Conservation (phyloP, 1,140 invertebrate species). For the Heliothis subflexa region DNA sequence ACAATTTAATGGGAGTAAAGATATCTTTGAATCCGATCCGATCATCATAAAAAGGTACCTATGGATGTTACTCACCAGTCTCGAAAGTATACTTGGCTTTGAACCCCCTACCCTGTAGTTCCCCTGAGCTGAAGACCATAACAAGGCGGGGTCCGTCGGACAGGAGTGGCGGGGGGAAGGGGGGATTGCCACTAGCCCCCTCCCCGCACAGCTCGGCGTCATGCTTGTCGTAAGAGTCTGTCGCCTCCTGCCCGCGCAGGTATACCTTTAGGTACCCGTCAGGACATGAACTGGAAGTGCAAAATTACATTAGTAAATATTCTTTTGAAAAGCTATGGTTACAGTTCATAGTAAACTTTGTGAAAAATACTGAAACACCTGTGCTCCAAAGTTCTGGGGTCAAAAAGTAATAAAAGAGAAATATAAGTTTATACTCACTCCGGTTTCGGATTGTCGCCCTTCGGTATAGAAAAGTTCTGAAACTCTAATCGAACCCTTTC, state of each 20-base stretch:
- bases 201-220: constrained; percentile 97
- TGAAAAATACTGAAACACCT: neutral
- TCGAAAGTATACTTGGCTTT: constrained; percentile 96
- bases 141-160: constrained; percentile 97
- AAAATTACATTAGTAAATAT: too few species aligned
- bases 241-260: constrained; percentile 96
- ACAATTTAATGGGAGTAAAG: too few species aligned
- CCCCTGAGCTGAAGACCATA: constrained; percentile 96
- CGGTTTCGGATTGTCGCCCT: constrained; percentile 88
- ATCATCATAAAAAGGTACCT: neutral
- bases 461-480: constrained; percentile 95
- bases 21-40: neutral
- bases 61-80: constrained; percentile 87
- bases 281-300: constrained; percentile 88
- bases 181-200: constrained; percentile 65
- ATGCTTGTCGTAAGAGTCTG: constrained; percentile 96
- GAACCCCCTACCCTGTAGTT: constrained; percentile 95
- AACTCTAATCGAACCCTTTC: constrained; percentile 97
- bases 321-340: too few species aligned
- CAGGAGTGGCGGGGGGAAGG: constrained; percentile 90
- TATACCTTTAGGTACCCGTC: constrained; percentile 97
- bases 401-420: neutral
- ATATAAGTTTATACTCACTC: constrained; percentile 67
- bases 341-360: neutral
- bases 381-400: too few species aligned